Evolutionary conservation across 2,113 vertebrate species (phyloP).

Genomic region (Paraplagusia blochii): DNA sequence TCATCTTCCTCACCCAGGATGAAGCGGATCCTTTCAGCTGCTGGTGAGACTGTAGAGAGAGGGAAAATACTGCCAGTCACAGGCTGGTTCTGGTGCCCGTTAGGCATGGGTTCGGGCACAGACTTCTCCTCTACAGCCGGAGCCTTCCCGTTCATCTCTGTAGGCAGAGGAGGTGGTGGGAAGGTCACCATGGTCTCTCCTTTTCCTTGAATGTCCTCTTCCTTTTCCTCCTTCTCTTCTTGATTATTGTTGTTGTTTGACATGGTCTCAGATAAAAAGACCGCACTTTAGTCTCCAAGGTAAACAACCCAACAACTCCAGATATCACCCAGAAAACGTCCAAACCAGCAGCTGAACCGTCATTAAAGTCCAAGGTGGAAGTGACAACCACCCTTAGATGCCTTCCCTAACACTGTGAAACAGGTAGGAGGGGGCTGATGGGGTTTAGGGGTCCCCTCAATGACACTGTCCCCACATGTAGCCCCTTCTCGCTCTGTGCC

Average conservation of each 20-base stretch:
- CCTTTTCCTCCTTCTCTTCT: constrained; percentile 52
- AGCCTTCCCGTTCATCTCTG: constrained; percentile 70
- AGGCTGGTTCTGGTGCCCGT: constrained; percentile 67
- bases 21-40: constrained; percentile 94
- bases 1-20: constrained; percentile 97
- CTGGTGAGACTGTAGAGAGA: constrained; percentile 89
- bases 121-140: constrained; percentile 68
- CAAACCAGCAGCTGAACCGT: constrained; percentile 52
- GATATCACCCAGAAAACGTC: constrained; percentile 32
- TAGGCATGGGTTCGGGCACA: constrained; percentile 43
- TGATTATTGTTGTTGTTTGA: constrained; percentile 73
- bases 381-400: constrained; percentile 54
- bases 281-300: constrained; percentile 23
- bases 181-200: constrained; percentile 56
- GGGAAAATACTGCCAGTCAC: constrained; percentile 90
- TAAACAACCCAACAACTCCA: constrained; percentile 28
- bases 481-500: constrained; percentile 27
- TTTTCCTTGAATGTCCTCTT: constrained; percentile 39
- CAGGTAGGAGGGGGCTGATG: constrained; percentile 67
- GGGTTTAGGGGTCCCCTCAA: constrained; percentile 60
- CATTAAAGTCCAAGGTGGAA: constrained; percentile 53
- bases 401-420: constrained; percentile 52
- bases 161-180: constrained; percentile 55
- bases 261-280: constrained; percentile 47
- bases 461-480: constrained; percentile 61